phyloP scores from a whole-genome alignment of 2,797 vertebrate genomes.

The Onychomys torridus region DNA sequence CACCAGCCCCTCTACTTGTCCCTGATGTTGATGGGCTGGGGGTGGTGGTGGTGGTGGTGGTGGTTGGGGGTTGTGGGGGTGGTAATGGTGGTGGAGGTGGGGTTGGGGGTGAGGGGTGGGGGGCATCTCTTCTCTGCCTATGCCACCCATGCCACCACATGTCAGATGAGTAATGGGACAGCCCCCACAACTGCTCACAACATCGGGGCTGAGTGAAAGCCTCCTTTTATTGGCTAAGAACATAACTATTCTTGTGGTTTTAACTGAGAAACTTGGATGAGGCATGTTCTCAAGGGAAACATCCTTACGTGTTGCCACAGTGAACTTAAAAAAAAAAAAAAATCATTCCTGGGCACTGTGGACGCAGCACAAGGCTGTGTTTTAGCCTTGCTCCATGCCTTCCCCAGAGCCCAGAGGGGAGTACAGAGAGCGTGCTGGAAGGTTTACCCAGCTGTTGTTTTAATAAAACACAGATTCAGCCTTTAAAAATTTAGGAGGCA shows the following conservation, averaged over 20 bases:
- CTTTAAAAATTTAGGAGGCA: slow-evolving; percentile 40
- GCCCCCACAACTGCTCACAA: neutral
- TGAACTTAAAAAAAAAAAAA: neutral
- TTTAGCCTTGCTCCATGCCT: neutral
- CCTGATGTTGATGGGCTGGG: neutral
- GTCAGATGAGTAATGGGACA: neutral
- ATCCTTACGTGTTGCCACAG: neutral
- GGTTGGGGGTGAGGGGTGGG: neutral
- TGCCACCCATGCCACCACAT: neutral
- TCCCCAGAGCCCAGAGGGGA: neutral
- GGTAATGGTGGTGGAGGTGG: neutral
- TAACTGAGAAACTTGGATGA: neutral
- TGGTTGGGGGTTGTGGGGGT: no score
- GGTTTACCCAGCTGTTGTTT: neutral
- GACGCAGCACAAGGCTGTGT: neutral
- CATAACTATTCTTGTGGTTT: neutral
- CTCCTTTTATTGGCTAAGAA: neutral
- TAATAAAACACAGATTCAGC: neutral
- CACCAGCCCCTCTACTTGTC: neutral
- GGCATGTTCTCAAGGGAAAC: neutral
- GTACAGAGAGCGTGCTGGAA: neutral
- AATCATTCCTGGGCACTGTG: neutral
- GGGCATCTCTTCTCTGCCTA: neutral
- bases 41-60: no score
- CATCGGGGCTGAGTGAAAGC: neutral